A percentile compares a stretch with the other conserved stretches of the same genome.
phyloP scores from a whole-genome alignment of 2,113 vertebrate species.

The Grammomys surdaster region DNA sequence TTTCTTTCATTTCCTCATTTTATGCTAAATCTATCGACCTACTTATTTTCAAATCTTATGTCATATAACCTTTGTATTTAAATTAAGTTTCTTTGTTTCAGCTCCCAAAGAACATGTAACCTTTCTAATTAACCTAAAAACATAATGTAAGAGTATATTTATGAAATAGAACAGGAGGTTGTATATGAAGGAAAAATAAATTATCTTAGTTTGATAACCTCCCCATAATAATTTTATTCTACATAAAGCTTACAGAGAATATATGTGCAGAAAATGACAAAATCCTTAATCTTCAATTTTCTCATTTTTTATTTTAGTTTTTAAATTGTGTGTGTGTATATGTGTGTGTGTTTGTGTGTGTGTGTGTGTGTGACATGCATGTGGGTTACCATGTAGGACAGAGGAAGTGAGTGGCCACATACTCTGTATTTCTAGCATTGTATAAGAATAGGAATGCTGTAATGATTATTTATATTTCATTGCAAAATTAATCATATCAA shows the following conservation, averaged over 20 bases:
- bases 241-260: not conserved
- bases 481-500: not conserved
- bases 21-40: not conserved
- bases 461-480: not conserved
- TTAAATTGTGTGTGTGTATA: not conserved
- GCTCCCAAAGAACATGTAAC: not conserved
- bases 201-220: not conserved
- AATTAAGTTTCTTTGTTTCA: slow-evolving; percentile 2
- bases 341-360: not conserved
- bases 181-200: slow-evolving; percentile 6
- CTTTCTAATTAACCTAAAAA: slow-evolving; percentile 51
- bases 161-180: not conserved
- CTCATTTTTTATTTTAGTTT: not conserved
- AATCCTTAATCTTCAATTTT: not conserved
- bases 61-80: not conserved
- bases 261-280: not conserved
- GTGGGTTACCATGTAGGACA: not conserved
- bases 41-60: not conserved
- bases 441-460: not conserved
- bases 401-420: not conserved
- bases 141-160: not conserved
- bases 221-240: not conserved
- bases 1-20: not conserved
- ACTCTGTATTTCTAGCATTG: not conserved
- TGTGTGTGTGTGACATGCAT: not conserved